Evolutionary conservation across 2,888 invertebrate species (phyloP).

Genomic region (Cerastis leucographa): DNA sequence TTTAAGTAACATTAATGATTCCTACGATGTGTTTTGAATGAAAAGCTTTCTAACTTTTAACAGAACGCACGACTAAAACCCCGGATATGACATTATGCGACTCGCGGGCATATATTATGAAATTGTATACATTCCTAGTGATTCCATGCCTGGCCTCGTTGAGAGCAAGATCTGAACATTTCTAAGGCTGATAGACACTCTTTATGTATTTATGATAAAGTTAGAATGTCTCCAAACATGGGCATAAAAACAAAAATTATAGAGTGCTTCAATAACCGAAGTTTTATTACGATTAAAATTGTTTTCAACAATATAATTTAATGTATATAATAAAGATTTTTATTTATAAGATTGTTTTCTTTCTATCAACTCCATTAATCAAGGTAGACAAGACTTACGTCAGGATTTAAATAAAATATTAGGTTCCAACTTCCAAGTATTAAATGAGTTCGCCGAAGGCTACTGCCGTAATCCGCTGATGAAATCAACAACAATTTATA

Average conservation of each 20-base stretch:
- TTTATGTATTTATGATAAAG: constrained; percentile 79
- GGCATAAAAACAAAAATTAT: constrained; percentile 80
- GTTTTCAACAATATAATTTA: constrained; percentile 88
- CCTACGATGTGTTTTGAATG: constrained; percentile 81
- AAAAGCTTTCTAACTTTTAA: constrained; percentile 90
- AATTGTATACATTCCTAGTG: constrained; percentile 83
- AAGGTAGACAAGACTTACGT: constrained; percentile 40
- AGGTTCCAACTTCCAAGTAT: constrained; percentile 23
- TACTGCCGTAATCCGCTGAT: constrained; percentile 29
- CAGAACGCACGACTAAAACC: constrained; percentile 87
- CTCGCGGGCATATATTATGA: constrained; percentile 79
- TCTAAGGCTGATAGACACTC: constrained; percentile 86
- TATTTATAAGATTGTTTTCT: constrained; percentile 81
- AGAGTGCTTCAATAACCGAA: constrained; percentile 88
- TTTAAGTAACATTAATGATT: constrained; percentile 87
- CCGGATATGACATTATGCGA: constrained; percentile 79
- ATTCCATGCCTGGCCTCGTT: constrained; percentile 78
- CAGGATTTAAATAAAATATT: constrained; percentile 30
- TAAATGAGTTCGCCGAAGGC: constrained; percentile 51
- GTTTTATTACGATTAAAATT: constrained; percentile 83
- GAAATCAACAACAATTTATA: constrained; percentile 44
- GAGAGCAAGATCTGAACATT: constrained; percentile 84
- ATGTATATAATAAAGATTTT: constrained; percentile 90
- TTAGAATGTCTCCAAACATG: constrained; percentile 74
- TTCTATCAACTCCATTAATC: constrained; percentile 41